phyloP scores from a whole-genome alignment of 2,888 invertebrate species.

The Nasonovia ribisnigri region DNA sequence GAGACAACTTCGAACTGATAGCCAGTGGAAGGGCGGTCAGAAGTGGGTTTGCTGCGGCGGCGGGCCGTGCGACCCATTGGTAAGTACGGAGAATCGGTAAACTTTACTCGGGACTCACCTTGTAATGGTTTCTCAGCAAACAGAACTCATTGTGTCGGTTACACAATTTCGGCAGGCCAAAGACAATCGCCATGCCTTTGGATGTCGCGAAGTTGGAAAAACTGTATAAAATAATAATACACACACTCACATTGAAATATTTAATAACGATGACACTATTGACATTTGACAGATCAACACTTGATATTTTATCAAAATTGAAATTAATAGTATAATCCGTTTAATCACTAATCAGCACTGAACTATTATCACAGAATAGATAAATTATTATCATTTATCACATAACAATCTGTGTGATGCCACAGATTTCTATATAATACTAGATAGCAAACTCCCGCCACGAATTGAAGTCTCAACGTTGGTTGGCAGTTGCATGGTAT shows the following conservation, averaged over 20 bases:
- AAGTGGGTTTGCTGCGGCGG: background rate
- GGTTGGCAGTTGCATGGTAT: no score
- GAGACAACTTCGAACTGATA: slow-evolving; percentile 48
- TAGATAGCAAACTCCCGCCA: no score
- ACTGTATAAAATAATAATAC: background rate
- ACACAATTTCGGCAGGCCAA: slow-evolving; percentile 14
- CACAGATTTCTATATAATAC: no score
- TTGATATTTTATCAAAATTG: background rate
- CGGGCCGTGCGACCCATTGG: slow-evolving; percentile 63
- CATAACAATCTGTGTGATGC: no score
- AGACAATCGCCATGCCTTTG: slow-evolving; percentile 46
- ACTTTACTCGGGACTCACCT: slow-evolving; percentile 61
- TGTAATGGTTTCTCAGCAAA: slow-evolving; percentile 56
- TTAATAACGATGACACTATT: background rate
- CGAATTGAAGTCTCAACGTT: no score
- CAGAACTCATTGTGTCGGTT: background rate
- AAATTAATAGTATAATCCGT: background rate
- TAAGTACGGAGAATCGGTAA: slow-evolving; percentile 43
- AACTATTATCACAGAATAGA: background rate
- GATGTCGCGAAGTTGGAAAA: background rate
- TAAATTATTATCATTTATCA: background rate
- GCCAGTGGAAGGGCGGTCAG: slow-evolving; percentile 35
- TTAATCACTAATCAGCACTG: background rate
- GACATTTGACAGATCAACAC: background rate
- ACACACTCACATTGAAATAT: background rate